Base-by-base conservation (phyloP, 1,140 invertebrate species). In the Zaprionus tsacasi region DNA sequence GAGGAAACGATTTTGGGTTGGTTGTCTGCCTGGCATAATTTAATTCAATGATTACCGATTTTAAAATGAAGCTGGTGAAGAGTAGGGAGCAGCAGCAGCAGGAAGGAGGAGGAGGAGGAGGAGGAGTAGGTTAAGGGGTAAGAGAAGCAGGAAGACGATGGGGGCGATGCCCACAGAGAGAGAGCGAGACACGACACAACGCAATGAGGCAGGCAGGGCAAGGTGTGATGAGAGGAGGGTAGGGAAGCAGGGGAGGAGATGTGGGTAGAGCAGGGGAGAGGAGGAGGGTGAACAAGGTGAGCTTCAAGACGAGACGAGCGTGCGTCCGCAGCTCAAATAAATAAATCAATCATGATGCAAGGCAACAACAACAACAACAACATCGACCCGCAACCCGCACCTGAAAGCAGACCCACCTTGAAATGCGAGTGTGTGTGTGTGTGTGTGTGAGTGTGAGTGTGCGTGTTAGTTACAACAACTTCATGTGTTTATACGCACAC, bases 11-110 rank as follows among this genome's bases (percentile, higher is more conserved):
- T 65, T 60, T 65, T 56, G 59, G 45, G 43, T 35, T 67, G 70
- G 70, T 65, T 69, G 72, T 59, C 69, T 64, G 65, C 68, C 60
- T 70, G 83, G 80, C 85, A 89, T 89, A 88, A 88, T 90, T 88
- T 85, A 88, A 88, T 88, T 88, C 85, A 88, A 88, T 88, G 85
- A 90, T 88, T 88, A 88, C 85, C 76, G 86, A 89, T 81, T 88
- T 82, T 77, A 75, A 87, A 88, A 70, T 64, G 74, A 82, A 82
- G 57, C 83, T 48, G 3, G 5, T 10, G 40, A 15, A 15, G 40
- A 43, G 40, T 1, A 48, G 17, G 17, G n/a, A n/a, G n/a, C n/a
- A n/a, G n/a, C n/a, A n/a, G n/a, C n/a, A n/a, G n/a, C n/a, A 17
- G 17, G 45, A 48, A 48, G 8, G 17, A 5, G 45, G 17, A 2